Evolutionary conservation across 2,888 invertebrate species (phyloP).

Genomic region (Leptopterna dolabrata): DNA sequence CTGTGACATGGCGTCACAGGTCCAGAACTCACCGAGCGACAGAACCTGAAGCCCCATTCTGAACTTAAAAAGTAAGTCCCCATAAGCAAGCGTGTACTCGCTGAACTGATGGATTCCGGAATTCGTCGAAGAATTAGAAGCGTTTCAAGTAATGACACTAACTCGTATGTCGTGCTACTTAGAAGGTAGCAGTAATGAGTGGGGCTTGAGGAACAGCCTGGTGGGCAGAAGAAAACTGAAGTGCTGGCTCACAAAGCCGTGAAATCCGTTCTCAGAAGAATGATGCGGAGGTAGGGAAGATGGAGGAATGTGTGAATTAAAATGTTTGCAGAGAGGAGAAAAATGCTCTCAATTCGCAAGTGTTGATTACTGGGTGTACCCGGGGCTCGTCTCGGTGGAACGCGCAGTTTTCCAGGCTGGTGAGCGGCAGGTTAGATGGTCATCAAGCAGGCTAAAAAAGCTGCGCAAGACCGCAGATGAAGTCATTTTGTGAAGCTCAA

Average conservation of each 20-base stretch:
- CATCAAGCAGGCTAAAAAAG: background rate
- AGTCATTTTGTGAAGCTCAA: too few relatives aligned
- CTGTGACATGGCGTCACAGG: too few relatives aligned
- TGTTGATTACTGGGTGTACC: background rate
- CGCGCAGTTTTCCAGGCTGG: background rate
- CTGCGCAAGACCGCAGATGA: too few relatives aligned
- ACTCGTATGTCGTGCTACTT: background rate
- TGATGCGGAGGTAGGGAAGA: background rate
- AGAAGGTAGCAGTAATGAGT: background rate
- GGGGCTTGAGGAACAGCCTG: background rate
- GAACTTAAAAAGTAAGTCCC: background rate
- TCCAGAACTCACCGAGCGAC: background rate
- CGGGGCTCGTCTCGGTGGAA: background rate
- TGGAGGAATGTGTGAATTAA: slow-evolving; percentile 1
- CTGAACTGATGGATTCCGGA: too few relatives aligned
- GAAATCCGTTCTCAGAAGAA: background rate
- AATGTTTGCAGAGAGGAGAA: background rate
- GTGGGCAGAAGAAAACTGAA: background rate
- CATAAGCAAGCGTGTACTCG: background rate
- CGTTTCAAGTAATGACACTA: too few relatives aligned
- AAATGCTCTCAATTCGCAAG: background rate
- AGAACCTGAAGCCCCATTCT: background rate
- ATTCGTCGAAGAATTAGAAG: too few relatives aligned
- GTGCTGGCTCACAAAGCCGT: background rate
- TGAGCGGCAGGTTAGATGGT: background rate